phyloP scores from a whole-genome alignment of 1,140 invertebrate genomes.

The Lepidostoma basale region DNA sequence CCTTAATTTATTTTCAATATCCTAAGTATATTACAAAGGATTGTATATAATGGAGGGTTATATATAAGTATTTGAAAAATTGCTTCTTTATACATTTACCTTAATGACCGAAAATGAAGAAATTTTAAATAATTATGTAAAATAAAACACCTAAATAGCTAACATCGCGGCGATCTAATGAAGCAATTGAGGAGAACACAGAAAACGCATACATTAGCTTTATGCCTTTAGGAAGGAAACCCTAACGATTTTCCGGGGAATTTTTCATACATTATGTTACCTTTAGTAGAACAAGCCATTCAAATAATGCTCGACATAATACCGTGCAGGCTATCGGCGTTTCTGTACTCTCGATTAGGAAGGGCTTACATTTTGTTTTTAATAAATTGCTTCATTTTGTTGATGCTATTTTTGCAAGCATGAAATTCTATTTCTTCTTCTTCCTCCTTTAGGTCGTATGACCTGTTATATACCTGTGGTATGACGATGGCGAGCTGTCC shows the following conservation, averaged over 20 bases:
- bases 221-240: constrained; percentile 37
- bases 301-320: constrained; percentile 7
- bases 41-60: no score
- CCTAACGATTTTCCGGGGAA: constrained; percentile 31
- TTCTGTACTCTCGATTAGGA: neutral
- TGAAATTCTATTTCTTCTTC: no score
- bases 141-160: constrained; percentile 4
- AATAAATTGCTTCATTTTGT: no score
- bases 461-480: no score
- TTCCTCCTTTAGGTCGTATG: no score
- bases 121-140: constrained; percentile 19
- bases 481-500: no score
- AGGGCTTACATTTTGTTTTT: neutral
- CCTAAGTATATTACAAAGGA: no score
- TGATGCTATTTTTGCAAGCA: no score
- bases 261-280: constrained; percentile 33
- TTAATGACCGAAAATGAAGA: no score
- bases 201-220: constrained; percentile 29
- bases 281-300: constrained; percentile 12
- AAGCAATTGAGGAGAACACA: constrained; percentile 38
- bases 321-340: neutral
- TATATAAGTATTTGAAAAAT: no score
- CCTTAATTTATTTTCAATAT: no score
- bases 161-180: constrained; percentile 7
- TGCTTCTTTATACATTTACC: no score